Percentiles rank a stretch among this genome's conserved stretches.
Conservation (phyloP, 2,797 vertebrate species). For the Lepus townsendii region DNA sequence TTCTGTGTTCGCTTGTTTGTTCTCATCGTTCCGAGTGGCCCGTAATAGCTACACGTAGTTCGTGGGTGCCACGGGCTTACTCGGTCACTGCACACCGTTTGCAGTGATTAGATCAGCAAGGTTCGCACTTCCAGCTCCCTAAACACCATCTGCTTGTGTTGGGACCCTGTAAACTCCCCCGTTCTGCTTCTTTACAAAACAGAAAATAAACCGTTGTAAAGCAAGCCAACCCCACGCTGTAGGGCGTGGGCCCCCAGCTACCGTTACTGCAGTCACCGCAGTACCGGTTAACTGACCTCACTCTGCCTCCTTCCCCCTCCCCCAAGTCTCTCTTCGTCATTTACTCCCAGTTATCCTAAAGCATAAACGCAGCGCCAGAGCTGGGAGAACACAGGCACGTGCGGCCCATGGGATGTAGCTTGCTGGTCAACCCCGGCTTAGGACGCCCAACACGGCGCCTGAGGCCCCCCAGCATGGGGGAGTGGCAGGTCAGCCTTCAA, state of each 20-base stretch:
- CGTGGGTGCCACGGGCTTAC: too few species aligned
- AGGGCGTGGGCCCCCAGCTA: too few species aligned
- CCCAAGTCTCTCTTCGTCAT: too few species aligned
- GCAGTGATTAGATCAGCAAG: too few species aligned
- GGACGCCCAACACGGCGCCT: not conserved
- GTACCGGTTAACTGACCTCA: too few species aligned
- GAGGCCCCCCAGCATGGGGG: not conserved
- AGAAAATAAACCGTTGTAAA: not conserved
- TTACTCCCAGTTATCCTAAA: too few species aligned
- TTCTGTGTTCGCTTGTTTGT: not conserved
- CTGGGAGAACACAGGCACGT: not conserved
- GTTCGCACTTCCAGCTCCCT: not conserved
- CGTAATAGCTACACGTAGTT: too few species aligned
- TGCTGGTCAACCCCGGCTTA: not conserved
- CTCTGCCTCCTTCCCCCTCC: too few species aligned
- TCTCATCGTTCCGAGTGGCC: too few species aligned
- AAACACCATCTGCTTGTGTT: not conserved
- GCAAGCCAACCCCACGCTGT: not conserved
- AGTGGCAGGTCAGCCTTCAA: not conserved
- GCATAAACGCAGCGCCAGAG: too few species aligned
- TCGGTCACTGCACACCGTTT: fast-evolving
- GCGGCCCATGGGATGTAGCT: not conserved
- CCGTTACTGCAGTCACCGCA: not conserved
- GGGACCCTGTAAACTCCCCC: not conserved
- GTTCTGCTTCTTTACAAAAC: not conserved